A percentile compares a stretch with the other conserved stretches of the same genome.
Conservation (phyloP, 2,797 vertebrate genomes). For the Hybognathus amarus region DNA sequence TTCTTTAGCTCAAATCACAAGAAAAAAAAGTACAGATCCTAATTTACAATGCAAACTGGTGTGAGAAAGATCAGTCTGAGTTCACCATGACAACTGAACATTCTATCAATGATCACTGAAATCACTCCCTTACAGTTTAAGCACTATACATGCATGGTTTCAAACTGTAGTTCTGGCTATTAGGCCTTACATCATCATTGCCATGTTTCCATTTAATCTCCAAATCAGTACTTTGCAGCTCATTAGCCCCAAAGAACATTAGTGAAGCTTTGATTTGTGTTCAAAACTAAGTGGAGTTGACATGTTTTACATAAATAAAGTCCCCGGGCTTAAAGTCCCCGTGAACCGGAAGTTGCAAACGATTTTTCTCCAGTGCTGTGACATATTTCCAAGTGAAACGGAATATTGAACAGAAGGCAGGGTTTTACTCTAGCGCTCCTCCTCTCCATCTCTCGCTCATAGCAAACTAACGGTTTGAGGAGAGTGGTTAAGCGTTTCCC, state of each 20-base stretch:
- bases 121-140: background rate
- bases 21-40: background rate
- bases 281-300: conserved; percentile 21
- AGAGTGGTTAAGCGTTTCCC: no score
- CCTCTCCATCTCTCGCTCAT: no score
- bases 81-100: background rate
- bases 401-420: no score
- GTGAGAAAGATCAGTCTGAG: background rate
- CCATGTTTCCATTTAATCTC: conserved; percentile 9
- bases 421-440: no score
- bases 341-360: no score
- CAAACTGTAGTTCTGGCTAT: background rate
- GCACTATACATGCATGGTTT: background rate
- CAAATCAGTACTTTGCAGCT: conserved; percentile 26
- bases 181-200: background rate
- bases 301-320: conserved; percentile 20
- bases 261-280: conserved; percentile 25
- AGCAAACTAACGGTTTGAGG: no score
- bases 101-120: background rate
- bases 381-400: no score
- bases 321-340: no score
- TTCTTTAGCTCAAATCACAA: background rate
- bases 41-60: background rate
- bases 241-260: conserved; percentile 26
- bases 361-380: no score